Evolutionary conservation across 2,888 invertebrate species (phyloP), one percentile per base, ranked within the genome.

Genomic region (Trissolcus japonicus): DNA sequence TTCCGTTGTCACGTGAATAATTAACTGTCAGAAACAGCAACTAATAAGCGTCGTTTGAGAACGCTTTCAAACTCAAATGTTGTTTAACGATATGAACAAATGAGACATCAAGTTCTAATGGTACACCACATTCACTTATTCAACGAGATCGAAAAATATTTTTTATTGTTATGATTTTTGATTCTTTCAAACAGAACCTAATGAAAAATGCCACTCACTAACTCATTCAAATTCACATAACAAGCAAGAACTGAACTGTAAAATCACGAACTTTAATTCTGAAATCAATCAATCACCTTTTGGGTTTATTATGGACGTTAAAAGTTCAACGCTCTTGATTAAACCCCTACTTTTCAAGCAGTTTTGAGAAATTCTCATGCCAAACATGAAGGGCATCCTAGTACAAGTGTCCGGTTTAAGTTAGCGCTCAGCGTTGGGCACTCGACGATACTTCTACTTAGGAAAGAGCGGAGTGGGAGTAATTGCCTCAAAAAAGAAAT

Each of bases 401-500:
- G 61, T 43, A 51, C 61, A 68, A 57, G 67, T 74, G 67, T 62
- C 62, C 57, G 56, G 35, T 55, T 51, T 13, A 35, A 53, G 19
- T 35, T 21, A 41, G 57, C 67, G 51, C 51, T 57, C 51, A 67
- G 53, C 67, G 67, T 67, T 57, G 67, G 59, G 57, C 67, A 51
- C 57, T 67, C 51, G 43, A 59, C 59, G 59, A 51, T 62, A 63
- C 54, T 54, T 21, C 73, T 40, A 51, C 65, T 61, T 48, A 46
- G 60, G 53, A 25, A 48, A 53, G 63, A 59, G 51, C 9, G 66
- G 54, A n/a, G 41, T 62, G 57, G 63, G 60, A 19, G 29, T 43
- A 66, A 74, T 16, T 35, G 54, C 57, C 68, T 59, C 73, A 79
- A 75, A 78, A 77, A 65, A 71, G 73, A 75, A 55, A 72, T 71